A percentile compares a stretch with the other conserved stretches of the same genome.
Conservation (phyloP, 2,113 vertebrate species). For the Petroica traversi region DNA sequence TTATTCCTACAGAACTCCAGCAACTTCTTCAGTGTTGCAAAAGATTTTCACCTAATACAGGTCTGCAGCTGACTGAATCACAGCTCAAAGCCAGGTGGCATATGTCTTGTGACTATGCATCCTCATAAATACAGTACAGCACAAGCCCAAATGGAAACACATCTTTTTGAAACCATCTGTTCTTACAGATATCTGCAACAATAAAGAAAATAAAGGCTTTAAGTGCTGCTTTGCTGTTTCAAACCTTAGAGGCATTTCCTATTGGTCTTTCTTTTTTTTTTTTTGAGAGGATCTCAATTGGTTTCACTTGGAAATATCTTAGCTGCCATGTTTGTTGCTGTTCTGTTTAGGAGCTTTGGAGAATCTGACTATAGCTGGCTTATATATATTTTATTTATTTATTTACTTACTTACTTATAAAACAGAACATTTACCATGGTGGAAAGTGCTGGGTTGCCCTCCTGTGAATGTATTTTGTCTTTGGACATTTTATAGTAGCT, state of each 20-base stretch:
- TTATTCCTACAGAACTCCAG: background rate
- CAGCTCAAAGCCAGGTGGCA: slow-evolving; percentile 15
- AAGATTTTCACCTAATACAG: background rate
- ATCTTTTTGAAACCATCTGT: slow-evolving; percentile 52
- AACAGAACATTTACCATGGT: background rate
- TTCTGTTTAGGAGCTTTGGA: background rate
- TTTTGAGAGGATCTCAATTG: background rate
- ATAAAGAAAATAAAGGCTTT: slow-evolving; percentile 29
- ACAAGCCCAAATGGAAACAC: slow-evolving; percentile 45
- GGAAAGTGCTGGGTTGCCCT: background rate
- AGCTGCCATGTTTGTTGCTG: background rate
- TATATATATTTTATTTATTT: background rate
- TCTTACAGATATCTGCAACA: slow-evolving; percentile 48
- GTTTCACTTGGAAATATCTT: background rate
- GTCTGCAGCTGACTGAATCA: slow-evolving; percentile 1
- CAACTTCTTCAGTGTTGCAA: background rate
- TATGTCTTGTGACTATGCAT: slow-evolving; percentile 30
- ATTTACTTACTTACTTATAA: slow-evolving; percentile 27
- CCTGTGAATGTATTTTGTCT: background rate
- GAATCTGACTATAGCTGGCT: background rate
- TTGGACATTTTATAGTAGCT: background rate
- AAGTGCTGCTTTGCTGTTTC: background rate
- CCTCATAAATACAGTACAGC: slow-evolving; percentile 17
- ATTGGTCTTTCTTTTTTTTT: background rate
- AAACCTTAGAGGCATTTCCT: background rate